phyloP scores from a whole-genome alignment of 2,888 invertebrate species.

The Cloeon dipterum region DNA sequence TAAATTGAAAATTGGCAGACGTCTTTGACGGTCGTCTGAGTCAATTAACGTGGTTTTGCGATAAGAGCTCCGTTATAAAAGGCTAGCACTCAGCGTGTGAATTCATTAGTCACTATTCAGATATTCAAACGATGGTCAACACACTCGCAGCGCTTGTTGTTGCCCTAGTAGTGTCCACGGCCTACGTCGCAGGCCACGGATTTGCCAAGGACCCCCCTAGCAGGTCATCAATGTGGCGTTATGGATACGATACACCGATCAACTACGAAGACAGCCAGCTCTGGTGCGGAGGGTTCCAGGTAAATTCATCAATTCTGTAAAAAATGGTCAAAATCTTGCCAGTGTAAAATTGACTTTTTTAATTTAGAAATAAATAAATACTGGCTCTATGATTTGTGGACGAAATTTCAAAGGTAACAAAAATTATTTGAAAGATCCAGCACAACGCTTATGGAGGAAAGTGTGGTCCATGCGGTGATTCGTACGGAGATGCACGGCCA shows the following conservation, averaged over 20 bases:
- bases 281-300: conserved; percentile 11
- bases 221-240: conserved; percentile 3
- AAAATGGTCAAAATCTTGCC: background rate
- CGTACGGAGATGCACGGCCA: conserved; percentile 19
- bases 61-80: no score
- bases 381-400: background rate
- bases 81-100: no score
- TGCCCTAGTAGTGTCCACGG: background rate
- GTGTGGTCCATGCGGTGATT: conserved; percentile 31
- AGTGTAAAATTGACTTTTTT: background rate
- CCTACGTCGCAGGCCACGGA: conserved; percentile 1
- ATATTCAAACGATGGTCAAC: background rate
- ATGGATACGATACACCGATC: background rate
- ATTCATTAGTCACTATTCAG: no score
- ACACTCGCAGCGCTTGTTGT: background rate
- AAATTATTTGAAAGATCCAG: conserved; percentile 16
- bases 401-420: no score
- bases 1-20: no score
- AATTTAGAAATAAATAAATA: no score
- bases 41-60: no score
- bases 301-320: conserved; percentile 5
- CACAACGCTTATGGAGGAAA: conserved; percentile 19
- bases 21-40: no score
- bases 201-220: conserved; percentile 2
- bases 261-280: conserved; percentile 11